phyloP scores from a whole-genome alignment of 2,888 invertebrate species.

The Venusia cambrica region DNA sequence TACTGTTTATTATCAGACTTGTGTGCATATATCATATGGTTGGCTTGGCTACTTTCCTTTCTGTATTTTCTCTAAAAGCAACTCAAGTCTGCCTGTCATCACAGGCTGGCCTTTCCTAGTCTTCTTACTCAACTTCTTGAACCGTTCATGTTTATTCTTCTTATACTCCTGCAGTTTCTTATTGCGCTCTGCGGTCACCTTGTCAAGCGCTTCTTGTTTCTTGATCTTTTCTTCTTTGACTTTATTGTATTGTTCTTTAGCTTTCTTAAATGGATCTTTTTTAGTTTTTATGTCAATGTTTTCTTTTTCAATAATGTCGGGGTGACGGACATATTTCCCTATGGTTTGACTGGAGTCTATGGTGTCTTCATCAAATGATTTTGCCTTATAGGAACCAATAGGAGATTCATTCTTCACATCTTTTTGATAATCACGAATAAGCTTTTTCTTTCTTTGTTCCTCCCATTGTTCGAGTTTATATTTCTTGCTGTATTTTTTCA shows the following conservation, averaged over 20 bases:
- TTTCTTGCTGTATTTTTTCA: conserved; percentile 86
- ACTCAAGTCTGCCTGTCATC: conserved; percentile 90
- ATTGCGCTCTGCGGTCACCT: conserved; percentile 79
- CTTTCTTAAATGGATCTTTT: conserved; percentile 72
- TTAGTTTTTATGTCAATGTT: conserved; percentile 37
- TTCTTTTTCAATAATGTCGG: conserved; percentile 56
- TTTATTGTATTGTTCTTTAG: conserved; percentile 75
- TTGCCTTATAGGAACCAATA: conserved; percentile 66
- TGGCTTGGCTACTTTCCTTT: conserved; percentile 35
- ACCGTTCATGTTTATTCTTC: conserved; percentile 85
- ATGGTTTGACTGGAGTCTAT: conserved; percentile 43
- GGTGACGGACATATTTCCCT: conserved; percentile 68
- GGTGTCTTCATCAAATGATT: conserved; percentile 72
- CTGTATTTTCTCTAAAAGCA: conserved; percentile 89
- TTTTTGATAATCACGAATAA: conserved; percentile 80
- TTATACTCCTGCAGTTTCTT: conserved; percentile 85
- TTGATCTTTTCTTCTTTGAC: conserved; percentile 79
- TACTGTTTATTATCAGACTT: too few relatives aligned
- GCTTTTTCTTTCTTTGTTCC: conserved; percentile 81
- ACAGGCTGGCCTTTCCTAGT: conserved; percentile 92
- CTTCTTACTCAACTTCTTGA: conserved; percentile 87
- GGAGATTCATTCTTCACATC: conserved; percentile 72
- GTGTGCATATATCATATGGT: too few relatives aligned
- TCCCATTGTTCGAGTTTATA: conserved; percentile 86
- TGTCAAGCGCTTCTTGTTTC: conserved; percentile 68